phyloP scores from a whole-genome alignment of 2,113 vertebrate species.

The Burhinus bistriatus region DNA sequence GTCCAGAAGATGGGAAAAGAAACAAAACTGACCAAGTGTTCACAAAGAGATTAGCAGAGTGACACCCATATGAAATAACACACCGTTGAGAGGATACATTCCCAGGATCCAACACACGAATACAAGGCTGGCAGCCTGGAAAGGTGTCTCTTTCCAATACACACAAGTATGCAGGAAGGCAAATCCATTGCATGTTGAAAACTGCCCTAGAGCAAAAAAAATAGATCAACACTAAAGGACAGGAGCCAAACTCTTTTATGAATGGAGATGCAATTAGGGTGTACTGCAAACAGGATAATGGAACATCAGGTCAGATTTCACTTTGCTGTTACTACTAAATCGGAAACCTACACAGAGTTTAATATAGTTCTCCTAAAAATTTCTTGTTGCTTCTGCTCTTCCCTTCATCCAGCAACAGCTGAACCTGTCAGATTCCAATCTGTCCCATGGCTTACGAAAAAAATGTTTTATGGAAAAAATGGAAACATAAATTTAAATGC shows the following conservation, averaged over 20 bases:
- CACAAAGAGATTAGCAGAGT: neutral
- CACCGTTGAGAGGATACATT: neutral
- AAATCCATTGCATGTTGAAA: neutral
- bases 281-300: neutral
- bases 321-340: neutral
- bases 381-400: conserved; percentile 10
- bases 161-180: neutral
- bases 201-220: neutral
- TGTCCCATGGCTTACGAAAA: neutral
- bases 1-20: neutral
- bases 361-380: conserved; percentile 52
- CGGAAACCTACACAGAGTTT: neutral
- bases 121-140: neutral
- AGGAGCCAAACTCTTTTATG: neutral
- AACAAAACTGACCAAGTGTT: neutral
- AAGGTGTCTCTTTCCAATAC: neutral
- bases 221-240: neutral
- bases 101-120: neutral
- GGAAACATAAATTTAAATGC: neutral
- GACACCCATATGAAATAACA: neutral
- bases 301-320: conserved; percentile 5
- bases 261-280: neutral
- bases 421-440: conserved; percentile 33
- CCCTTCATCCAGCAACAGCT: neutral
- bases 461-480: neutral